These are phyloP conservation scores for Gonioctena quinquepunctata DNA, from an alignment of 1,140 invertebrate species.

Conservation along the genomic window DNA sequence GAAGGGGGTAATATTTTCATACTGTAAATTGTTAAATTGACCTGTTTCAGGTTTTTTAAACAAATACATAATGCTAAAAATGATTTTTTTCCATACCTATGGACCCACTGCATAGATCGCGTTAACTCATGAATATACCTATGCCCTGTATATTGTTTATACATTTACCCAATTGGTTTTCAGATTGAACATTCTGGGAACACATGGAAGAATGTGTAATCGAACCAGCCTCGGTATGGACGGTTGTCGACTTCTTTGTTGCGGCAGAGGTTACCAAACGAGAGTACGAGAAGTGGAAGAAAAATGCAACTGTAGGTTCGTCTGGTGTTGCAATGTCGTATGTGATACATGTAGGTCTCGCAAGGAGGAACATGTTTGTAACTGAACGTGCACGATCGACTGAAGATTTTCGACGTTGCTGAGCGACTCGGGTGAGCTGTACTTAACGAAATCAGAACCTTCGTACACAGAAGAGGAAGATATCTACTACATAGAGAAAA, in stretches of 20 bases:
- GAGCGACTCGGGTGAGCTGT: neutral
- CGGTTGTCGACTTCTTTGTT: constrained; percentile 84
- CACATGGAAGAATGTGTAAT: constrained; percentile 82
- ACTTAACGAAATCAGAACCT: neutral
- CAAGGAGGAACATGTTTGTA: constrained; percentile 84
- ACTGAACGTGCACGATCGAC: constrained; percentile 59
- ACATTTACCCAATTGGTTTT: no score
- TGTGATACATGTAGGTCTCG: constrained; percentile 83
- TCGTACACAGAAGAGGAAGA: neutral
- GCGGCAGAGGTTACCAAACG: constrained; percentile 90
- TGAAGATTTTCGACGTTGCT: neutral
- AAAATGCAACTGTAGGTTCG: constrained; percentile 91
- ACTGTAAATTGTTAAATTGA: no score
- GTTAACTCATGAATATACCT: no score
- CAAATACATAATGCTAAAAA: no score
- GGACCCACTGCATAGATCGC: no score
- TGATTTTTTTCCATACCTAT: no score
- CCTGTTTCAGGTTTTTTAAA: no score
- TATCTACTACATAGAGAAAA: neutral
- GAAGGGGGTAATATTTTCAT: no score
- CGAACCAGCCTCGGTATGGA: constrained; percentile 78
- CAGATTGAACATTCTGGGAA: constrained; percentile 82
- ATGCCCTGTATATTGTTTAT: no score
- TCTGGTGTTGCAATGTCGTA: constrained; percentile 90
- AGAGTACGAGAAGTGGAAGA: constrained; percentile 81